Evolutionary conservation across 2,113 vertebrate genomes (phyloP).

Genomic region (Python bivittatus): DNA sequence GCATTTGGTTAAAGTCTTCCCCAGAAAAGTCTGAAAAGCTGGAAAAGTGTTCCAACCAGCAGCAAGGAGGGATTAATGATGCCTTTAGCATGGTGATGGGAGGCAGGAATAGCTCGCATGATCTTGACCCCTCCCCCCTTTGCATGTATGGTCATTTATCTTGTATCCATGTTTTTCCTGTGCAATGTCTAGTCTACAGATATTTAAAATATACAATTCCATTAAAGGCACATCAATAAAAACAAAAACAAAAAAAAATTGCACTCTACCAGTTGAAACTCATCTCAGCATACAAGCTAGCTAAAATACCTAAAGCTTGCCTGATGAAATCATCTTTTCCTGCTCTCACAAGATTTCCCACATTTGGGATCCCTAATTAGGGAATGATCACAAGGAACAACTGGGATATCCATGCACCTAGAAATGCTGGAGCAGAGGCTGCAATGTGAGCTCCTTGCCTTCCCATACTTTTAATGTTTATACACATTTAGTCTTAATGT

Average conservation of each 20-base stretch:
- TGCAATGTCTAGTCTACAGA: background rate
- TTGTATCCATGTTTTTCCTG: background rate
- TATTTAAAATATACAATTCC: background rate
- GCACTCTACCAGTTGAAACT: background rate
- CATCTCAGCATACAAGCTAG: background rate
- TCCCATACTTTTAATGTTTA: no score
- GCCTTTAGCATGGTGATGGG: background rate
- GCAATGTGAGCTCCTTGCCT: no score
- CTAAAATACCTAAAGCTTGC: no score
- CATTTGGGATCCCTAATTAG: no score
- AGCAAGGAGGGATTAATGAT: background rate
- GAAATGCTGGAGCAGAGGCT: no score
- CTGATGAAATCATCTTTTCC: no score
- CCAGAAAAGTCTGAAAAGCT: background rate
- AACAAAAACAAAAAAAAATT: background rate
- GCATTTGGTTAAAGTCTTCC: background rate
- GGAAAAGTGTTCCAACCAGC: background rate
- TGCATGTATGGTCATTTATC: background rate
- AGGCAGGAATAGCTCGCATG: background rate
- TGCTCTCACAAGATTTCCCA: no score
- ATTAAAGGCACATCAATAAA: background rate
- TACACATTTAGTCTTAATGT: no score
- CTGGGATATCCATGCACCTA: no score
- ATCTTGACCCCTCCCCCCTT: background rate
- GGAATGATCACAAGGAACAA: no score